These are phyloP conservation scores for Naso thynnoides DNA, from an alignment of 2,797 vertebrate species.

Conservation along the genomic window DNA sequence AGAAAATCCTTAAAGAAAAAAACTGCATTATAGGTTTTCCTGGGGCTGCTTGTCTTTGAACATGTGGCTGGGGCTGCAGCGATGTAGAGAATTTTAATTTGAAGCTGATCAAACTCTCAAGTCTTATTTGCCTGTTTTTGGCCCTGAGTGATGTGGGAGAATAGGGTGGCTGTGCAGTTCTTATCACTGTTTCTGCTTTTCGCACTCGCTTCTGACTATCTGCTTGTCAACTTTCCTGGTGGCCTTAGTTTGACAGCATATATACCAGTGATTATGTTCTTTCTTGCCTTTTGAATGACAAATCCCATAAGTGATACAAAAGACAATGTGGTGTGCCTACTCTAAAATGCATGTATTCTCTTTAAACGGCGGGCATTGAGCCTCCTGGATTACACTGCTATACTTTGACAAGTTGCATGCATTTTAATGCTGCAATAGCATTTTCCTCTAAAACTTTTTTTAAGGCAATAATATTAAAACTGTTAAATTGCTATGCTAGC, in stretches of 20 bases:
- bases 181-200: constrained; percentile 34
- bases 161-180: constrained; percentile 15
- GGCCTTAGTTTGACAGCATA: constrained; percentile 39
- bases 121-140: constrained; percentile 11
- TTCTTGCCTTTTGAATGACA: constrained; percentile 37
- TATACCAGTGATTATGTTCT: constrained; percentile 2
- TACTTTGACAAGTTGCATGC: constrained; percentile 35
- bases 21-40: constrained; percentile 13
- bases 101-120: constrained; percentile 21
- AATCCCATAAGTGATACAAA: constrained; percentile 48
- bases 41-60: constrained; percentile 40
- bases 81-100: constrained; percentile 39
- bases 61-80: constrained; percentile 4
- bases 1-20: constrained; percentile 9
- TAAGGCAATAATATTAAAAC: constrained; percentile 33
- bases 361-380: constrained; percentile 17
- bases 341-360: constrained; percentile 55
- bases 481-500: too few species aligned
- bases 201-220: constrained; percentile 35
- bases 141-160: constrained; percentile 26
- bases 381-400: constrained; percentile 24
- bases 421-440: constrained; percentile 44
- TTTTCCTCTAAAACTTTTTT: constrained; percentile 49
- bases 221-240: constrained; percentile 33
- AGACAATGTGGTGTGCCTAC: constrained; percentile 34